Evolutionary conservation across 1,140 invertebrate genomes (phyloP).

Genomic region (Sinonovacula constricta): DNA sequence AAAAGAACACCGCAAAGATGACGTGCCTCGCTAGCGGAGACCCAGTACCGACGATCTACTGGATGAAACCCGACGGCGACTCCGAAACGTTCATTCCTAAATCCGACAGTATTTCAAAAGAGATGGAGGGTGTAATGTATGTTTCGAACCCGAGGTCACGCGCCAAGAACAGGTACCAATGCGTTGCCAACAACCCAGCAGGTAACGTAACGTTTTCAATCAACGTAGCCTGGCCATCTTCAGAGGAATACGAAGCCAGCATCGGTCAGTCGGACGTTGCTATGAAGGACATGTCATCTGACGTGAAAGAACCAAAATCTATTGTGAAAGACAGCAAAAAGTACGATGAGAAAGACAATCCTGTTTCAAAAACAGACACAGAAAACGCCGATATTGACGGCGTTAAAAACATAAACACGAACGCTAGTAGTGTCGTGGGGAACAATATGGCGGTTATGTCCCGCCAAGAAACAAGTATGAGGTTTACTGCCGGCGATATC

Average conservation of each 20-base stretch:
- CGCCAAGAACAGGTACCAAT: conserved; percentile 71
- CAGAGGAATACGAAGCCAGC: conserved; percentile 21
- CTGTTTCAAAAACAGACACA: conserved; percentile 2
- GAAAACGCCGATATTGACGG: conserved; percentile 3
- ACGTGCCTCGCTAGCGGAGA: conserved; percentile 75
- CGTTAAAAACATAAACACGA: conserved; percentile 16
- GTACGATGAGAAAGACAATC: conserved; percentile 19
- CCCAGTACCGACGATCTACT: conserved; percentile 74
- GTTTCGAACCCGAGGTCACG: conserved; percentile 61
- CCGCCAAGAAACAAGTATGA: conserved; percentile 18
- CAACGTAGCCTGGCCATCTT: conserved; percentile 74
- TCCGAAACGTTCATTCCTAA: conserved; percentile 64
- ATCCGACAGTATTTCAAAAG: conserved; percentile 54
- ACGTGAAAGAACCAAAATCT: conserved; percentile 18
- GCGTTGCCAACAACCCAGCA: conserved; percentile 76
- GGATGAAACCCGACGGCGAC: conserved; percentile 73
- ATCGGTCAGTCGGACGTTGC: conserved; percentile 27
- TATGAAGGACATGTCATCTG: conserved; percentile 36
- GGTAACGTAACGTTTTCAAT: conserved; percentile 77
- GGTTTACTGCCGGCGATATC: conserved; percentile 72
- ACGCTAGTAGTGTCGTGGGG: conserved; percentile 36
- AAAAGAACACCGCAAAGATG: conserved; percentile 67
- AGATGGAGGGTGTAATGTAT: conserved; percentile 70
- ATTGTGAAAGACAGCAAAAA: conserved; percentile 23
- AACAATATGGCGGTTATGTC: conserved; percentile 33